Evolutionary conservation across 2,113 vertebrate species (phyloP), one percentile per base, ranked within the genome.

Genomic region (Tragelaphus imberbis): DNA sequence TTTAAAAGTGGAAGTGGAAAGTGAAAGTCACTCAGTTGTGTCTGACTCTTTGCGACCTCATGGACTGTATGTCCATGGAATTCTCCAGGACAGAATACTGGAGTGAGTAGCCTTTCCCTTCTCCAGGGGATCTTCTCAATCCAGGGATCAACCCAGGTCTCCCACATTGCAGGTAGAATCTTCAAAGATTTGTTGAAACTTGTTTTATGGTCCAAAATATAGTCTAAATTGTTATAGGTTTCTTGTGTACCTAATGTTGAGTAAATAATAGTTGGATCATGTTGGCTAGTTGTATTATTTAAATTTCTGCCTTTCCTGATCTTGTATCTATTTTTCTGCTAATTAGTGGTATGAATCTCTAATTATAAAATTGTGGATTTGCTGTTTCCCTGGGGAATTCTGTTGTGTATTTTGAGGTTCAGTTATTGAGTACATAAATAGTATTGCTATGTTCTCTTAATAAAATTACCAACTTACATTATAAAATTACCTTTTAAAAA

Each of bases 111-210:
- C 4, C n/a, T 71, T 71, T 71, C 33, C 65, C 8, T 71, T 71
- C n/a, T 71, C 17, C 8, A 71, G 9, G 65, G n/a, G 16, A 68
- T 68, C 17, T 68, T 68, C 33, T n/a, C 17, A 68, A 68, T 8
- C 8, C 65, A 68, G 33, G 65, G 65, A 68, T 10, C 1, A 1
- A 36, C 17, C 33, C 8, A 68, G 17, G n/a, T 36, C 65, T 36
- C 33, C 4, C 4, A 0, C n/a, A 71, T 2, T 71, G 65, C 65
- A 71, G 65, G 65, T 9, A 36, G 17, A 68, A 11, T 36, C 8
- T 68, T 68, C 16, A 68, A 5, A 71, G 5, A 47, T 33, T 84
- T 71, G 27, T 55, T 92, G 51, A 81, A 63, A 68, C 21, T 92
- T 71, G 13, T n/a, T 56, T 92, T 55, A 44, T 33, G 19, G 49